phyloP scores from a whole-genome alignment of 1,140 invertebrate genomes.

The Hyposmocoma kahamanoa region DNA sequence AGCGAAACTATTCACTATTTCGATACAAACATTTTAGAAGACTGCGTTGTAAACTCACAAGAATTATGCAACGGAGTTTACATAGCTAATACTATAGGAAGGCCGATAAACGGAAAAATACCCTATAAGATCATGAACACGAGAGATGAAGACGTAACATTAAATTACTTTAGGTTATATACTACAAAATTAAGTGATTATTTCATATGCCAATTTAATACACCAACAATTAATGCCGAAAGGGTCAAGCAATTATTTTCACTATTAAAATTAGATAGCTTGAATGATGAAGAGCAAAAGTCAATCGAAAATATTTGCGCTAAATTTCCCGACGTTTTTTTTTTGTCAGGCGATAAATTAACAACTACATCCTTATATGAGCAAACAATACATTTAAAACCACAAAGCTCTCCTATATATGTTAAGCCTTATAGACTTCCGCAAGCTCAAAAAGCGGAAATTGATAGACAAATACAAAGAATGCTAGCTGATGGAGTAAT shows the following conservation, averaged over 20 bases:
- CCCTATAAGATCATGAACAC: background rate
- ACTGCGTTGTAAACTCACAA: background rate
- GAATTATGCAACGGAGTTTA: background rate
- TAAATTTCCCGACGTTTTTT: background rate
- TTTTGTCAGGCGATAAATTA: background rate
- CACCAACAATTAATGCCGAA: background rate
- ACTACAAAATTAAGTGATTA: background rate
- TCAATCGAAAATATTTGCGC: conserved; percentile 1
- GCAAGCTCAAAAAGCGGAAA: background rate
- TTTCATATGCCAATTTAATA: background rate
- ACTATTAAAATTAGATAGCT: background rate
- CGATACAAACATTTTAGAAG: background rate
- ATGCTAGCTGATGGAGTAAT: conserved; percentile 1
- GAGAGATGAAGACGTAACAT: background rate
- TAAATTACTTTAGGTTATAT: background rate
- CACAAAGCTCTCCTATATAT: background rate
- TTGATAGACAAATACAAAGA: background rate
- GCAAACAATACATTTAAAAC: background rate
- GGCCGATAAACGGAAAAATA: background rate
- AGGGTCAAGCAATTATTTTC: conserved; percentile 3
- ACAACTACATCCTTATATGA: background rate
- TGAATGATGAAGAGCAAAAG: conserved; percentile 2
- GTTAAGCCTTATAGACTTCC: background rate
- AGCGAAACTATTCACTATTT: background rate
- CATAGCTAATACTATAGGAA: background rate